Evolutionary conservation across 2,888 invertebrate genomes (phyloP), one percentile per base, ranked within the genome.

Genomic region (Zele albiditarsus): DNA sequence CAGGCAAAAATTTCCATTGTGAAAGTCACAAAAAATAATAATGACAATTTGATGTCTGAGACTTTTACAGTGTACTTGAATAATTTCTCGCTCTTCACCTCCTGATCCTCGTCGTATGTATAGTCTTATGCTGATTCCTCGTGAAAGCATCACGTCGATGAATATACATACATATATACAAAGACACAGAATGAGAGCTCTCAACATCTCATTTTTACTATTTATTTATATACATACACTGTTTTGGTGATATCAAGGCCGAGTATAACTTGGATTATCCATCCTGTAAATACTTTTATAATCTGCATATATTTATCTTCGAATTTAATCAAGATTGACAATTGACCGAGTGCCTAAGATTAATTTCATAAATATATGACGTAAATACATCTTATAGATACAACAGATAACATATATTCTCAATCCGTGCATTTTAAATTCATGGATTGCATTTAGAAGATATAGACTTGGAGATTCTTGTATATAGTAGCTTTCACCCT

Each of bases 201-300:
- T 8, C 12, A 8, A 38, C 38, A 38, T 38, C 38, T 38, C 8
- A 4, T 38, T 38, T 8, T 38, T n/a, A 53, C 8, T 53, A 42
- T 49, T 16, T 23, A 20, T 53, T n/a, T 3, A 46, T n/a, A 46
- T 16, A 46, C n/a, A 58, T 71, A 25, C 25, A 69, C 70, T 42
- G 27, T 60, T 60, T 62, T 71, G 27, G 60, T 62, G 27, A 53
- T 38, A 70, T 49, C 74, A 74, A 74, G 74, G 74, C 27, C 74
- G 42, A 57, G 42, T 70, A 74, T 74, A 70, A 70, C 60, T 70
- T 28, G 67, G n/a, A 31, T 31, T 65, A 46, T 69, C 74, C 74
- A 74, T 74, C 66, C 74, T 70, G 65, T 70, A 33, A 27, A 42
- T n/a, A n/a, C 2, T 53, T 53, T 20, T 53, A 20, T n/a, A 53